Conservation (phyloP, 2,888 invertebrate species). For the Scelioninae gen. 2 region DNA sequence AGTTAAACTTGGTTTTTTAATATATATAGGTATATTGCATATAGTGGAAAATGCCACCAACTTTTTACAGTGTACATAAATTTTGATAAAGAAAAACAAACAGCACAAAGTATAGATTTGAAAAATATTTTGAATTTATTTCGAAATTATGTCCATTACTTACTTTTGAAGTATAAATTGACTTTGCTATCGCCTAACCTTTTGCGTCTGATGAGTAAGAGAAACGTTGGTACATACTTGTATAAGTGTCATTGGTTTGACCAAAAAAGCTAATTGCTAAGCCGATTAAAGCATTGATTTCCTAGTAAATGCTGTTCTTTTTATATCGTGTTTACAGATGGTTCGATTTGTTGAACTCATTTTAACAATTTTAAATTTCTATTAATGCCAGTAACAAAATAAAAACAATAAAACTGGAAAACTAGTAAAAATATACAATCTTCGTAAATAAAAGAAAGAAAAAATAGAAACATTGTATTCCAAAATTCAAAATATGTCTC, state of each 20-base stretch:
- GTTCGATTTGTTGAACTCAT: not conserved
- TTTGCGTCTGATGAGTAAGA: constrained; percentile 37
- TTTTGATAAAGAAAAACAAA: not conserved
- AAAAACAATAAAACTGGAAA: too few species aligned
- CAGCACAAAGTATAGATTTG: not conserved
- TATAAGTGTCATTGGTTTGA: constrained; percentile 28
- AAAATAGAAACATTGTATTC: too few species aligned
- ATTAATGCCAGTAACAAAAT: too few species aligned
- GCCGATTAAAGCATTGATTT: constrained; percentile 14
- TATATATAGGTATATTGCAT: too few species aligned
- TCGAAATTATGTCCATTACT: constrained; percentile 11
- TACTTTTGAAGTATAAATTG: constrained; percentile 7
- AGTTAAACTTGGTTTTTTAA: too few species aligned
- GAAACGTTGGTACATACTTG: constrained; percentile 33
- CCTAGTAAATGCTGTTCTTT: constrained; percentile 1
- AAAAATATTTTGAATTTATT: not conserved
- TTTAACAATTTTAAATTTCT: too few species aligned
- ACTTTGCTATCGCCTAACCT: constrained; percentile 36
- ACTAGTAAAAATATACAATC: too few species aligned
- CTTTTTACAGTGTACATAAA: too few species aligned
- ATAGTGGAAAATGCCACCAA: too few species aligned
- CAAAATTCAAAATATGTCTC: too few species aligned
- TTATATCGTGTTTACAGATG: not conserved
- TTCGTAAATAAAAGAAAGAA: too few species aligned
- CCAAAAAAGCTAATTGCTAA: constrained; percentile 33